Evolutionary conservation across 1,140 invertebrate species (phyloP).

Genomic region (Eciton burchellii): DNA sequence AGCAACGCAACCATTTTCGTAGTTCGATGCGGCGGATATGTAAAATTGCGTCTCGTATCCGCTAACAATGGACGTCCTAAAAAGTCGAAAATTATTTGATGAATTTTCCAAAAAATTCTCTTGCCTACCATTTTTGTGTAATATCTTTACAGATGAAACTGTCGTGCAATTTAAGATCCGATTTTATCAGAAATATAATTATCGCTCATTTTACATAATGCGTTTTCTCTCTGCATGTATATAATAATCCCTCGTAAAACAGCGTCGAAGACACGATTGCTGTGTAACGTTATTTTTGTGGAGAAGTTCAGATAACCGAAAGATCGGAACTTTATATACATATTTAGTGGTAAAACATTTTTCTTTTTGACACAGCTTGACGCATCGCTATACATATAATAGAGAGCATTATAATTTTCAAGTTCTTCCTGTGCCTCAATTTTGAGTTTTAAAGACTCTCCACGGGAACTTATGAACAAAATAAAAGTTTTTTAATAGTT

Average conservation of each 20-base stretch:
- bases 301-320: not conserved
- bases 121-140: not conserved
- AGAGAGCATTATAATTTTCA: not conserved
- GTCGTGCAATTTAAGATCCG: not conserved
- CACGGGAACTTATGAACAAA: not conserved
- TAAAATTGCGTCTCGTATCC: not conserved
- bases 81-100: constrained; percentile 16
- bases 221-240: too few species aligned
- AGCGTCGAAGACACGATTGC: not conserved
- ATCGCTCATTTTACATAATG: too few species aligned
- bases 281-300: not conserved
- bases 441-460: not conserved
- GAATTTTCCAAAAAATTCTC: not conserved
- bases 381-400: not conserved
- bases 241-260: not conserved
- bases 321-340: not conserved
- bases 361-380: not conserved
- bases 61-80: not conserved
- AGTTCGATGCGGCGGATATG: constrained; percentile 6
- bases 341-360: not conserved
- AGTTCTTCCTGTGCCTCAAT: not conserved
- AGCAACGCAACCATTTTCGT: not conserved
- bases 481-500: too few species aligned
- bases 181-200: not conserved
- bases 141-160: constrained; percentile 6